A percentile compares a stretch with the other conserved stretches of the same genome.
phyloP scores from a whole-genome alignment of 2,113 vertebrate species.

The Psammodynastes pulverulentus region DNA sequence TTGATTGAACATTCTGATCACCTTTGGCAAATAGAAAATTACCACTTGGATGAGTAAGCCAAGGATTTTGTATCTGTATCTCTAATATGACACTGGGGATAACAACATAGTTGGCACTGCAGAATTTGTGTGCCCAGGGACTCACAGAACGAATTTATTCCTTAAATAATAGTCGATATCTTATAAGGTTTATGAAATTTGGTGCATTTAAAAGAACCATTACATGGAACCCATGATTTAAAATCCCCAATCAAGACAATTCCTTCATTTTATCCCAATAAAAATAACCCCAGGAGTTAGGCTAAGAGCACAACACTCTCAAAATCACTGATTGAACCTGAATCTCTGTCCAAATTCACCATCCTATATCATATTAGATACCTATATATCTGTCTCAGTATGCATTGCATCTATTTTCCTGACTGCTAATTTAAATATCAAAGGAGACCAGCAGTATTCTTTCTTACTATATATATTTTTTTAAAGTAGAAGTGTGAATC shows the following conservation, averaged over 20 bases:
- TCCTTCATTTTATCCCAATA: neutral
- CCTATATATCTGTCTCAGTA: neutral
- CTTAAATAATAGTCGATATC: neutral
- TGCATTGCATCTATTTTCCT: neutral
- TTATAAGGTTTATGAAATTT: neutral
- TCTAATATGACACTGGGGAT: neutral
- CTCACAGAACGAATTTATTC: neutral
- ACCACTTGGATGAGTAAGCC: neutral
- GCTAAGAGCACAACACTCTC: neutral
- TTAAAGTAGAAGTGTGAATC: neutral
- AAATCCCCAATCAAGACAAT: neutral
- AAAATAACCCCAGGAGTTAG: neutral
- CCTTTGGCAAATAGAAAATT: neutral
- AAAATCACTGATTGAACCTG: neutral
- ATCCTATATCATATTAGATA: neutral
- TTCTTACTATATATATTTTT: neutral
- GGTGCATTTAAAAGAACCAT: neutral
- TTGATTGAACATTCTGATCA: neutral
- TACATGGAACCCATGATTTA: neutral
- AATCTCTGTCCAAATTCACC: neutral
- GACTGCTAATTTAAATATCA: neutral
- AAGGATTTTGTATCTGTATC: neutral
- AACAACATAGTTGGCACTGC: neutral
- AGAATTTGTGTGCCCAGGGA: neutral
- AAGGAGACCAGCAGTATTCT: neutral